Percentiles rank a stretch among this genome's conserved stretches.
Evolutionary conservation across 2,888 invertebrate genomes (phyloP).

Genomic region (Loripinus fragilis): DNA sequence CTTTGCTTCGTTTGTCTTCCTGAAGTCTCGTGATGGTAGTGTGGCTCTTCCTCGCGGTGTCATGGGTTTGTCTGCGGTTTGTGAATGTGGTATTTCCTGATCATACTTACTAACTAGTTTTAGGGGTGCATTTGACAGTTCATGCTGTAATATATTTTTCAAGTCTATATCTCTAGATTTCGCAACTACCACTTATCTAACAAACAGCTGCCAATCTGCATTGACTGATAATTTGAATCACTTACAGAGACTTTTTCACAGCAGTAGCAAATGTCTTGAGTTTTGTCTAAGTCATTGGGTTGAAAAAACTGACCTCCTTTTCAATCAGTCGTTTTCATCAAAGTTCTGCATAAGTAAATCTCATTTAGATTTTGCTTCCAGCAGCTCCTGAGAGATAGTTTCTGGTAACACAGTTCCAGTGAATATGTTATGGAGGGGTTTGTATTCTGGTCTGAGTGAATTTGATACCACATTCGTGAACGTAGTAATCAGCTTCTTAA

Average conservation of each 20-base stretch:
- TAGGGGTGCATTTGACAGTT: conserved; percentile 6
- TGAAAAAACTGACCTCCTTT: background rate
- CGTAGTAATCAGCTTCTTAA: background rate
- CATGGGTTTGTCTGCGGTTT: too few relatives aligned
- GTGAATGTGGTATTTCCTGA: too few relatives aligned
- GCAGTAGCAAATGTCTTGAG: background rate
- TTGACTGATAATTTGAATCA: conserved; percentile 1
- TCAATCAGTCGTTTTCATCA: background rate
- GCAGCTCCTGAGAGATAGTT: background rate
- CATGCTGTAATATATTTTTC: background rate
- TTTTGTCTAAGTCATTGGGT: background rate
- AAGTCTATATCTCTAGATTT: conserved; percentile 8
- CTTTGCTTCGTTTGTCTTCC: too few relatives aligned
- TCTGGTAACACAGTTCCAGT: conserved; percentile 3
- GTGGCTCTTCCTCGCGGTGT: too few relatives aligned
- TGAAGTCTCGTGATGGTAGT: too few relatives aligned
- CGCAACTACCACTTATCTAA: background rate
- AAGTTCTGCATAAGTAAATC: background rate
- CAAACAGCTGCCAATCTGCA: conserved; percentile 11
- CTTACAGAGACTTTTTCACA: background rate
- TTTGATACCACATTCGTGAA: background rate
- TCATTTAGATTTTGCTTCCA: background rate
- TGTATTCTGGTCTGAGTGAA: background rate
- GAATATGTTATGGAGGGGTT: conserved; percentile 2
- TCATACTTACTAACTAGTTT: too few relatives aligned